Evolutionary conservation across 2,888 invertebrate species (phyloP).

Genomic region (Liopterus haemorrhoidalis): DNA sequence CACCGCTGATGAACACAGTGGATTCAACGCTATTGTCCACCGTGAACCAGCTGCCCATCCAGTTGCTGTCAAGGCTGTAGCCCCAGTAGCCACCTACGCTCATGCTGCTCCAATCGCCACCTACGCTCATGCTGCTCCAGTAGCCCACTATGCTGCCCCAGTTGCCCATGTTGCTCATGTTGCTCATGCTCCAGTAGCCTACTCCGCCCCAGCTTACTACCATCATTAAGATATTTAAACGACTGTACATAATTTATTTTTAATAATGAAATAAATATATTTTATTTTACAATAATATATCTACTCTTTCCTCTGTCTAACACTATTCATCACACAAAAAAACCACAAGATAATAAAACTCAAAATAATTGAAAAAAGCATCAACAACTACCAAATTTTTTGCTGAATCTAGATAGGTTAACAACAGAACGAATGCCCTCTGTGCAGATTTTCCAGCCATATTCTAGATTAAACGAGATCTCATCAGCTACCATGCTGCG

Average conservation of each 20-base stretch:
- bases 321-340: too few species aligned
- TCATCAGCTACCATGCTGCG: too few species aligned
- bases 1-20: constrained; percentile 49
- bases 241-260: constrained; percentile 5
- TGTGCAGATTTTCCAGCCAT: too few species aligned
- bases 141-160: constrained; percentile 36
- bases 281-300: neutral
- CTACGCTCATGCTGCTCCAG: constrained; percentile 33
- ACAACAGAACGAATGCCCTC: too few species aligned
- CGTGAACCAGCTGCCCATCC: constrained; percentile 16
- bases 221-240: constrained; percentile 9
- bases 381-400: too few species aligned
- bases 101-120: constrained; percentile 8
- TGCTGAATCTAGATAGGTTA: too few species aligned
- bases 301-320: too few species aligned
- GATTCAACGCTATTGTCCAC: constrained; percentile 45
- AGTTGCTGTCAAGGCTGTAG: constrained; percentile 13
- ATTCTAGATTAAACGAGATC: too few species aligned
- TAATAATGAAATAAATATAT: constrained; percentile 3
- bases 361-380: too few species aligned
- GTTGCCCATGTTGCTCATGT: constrained; percentile 11
- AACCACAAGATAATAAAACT: too few species aligned
- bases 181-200: constrained; percentile 2
- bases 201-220: constrained; percentile 38
- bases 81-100: constrained; percentile 26